These are phyloP conservation scores for Poeciliopsis turrubarensis DNA, from an alignment of 2,113 vertebrate genomes.

Conservation along the genomic window DNA sequence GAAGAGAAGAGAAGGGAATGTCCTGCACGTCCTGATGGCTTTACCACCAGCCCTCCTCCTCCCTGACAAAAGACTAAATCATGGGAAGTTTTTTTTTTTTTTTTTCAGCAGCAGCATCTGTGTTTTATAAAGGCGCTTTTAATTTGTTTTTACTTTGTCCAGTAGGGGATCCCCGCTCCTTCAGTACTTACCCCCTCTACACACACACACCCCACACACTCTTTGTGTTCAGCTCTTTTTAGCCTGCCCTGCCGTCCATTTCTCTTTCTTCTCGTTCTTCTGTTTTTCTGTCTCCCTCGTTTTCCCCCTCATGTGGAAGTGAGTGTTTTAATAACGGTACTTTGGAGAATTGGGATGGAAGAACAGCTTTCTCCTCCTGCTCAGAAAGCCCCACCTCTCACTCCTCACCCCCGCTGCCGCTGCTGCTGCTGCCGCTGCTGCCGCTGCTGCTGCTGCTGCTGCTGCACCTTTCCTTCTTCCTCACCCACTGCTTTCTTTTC, in stretches of 20 bases:
- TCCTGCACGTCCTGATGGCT: conserved; percentile 83
- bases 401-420: background rate
- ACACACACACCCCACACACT: no score
- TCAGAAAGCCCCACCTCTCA: conserved; percentile 12
- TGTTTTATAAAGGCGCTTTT: conserved; percentile 96
- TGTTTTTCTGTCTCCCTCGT: conserved; percentile 57
- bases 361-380: conserved; percentile 66
- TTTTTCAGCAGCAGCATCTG: conserved; percentile 93
- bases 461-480: no score
- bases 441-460: no score
- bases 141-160: conserved; percentile 97
- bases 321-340: conserved; percentile 86
- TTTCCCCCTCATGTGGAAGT: conserved; percentile 81
- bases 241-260: conserved; percentile 68
- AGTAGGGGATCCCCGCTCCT: conserved; percentile 78
- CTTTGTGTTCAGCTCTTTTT: conserved; percentile 86
- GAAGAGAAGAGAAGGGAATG: background rate
- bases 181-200: conserved; percentile 54
- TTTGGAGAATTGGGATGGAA: conserved; percentile 82
- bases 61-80: conserved; percentile 91
- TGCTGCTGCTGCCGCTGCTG: no score
- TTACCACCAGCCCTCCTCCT: conserved; percentile 90
- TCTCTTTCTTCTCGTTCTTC: conserved; percentile 40
- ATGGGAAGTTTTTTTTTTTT: conserved; percentile 88
- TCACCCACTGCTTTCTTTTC: conserved; percentile 52